Base-by-base conservation (phyloP, 1,140 invertebrate species). In the Drosophila bifasciata region DNA sequence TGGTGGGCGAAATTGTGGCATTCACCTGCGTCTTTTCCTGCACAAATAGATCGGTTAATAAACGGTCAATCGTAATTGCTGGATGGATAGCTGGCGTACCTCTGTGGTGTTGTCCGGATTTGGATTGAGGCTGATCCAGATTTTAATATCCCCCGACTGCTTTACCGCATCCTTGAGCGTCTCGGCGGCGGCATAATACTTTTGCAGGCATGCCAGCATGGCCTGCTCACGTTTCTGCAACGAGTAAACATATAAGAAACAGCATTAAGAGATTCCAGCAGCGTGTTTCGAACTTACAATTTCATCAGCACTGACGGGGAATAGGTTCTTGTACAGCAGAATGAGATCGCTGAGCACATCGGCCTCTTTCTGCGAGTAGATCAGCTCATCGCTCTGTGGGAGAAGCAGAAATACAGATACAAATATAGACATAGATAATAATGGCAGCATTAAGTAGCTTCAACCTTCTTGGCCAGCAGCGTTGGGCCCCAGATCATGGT, bases 401-500 rank as follows among this genome's bases (percentile, higher is more conserved):
- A 58, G 23, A 56, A 15, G n/a, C 15, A 17, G 13, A 19, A 2
- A 21, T n/a, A 9, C 39, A 41, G 15, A 19, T 8, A 11, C 16
- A 13, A 40, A 39, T 25, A 6, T 8, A 11, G 19, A 13, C 40
- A 39, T 25, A 6, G 19, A 43, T 6, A 46, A 28, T 25, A 25
- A 6, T 7, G 23, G 5, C 23, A 25, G 23, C 23, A 25, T 6
- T 7, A 1, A 21, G 9, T 36, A 48, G 19, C 19, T 11, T 36
- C 28, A 3, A 94, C 93, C 43, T 95, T 94, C 3, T 94, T 93
- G 62, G 95, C 95, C 93, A 97, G 94, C 44, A 97, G 91, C 4
- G 96, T 97, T 2, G 96, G 96, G 1, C 96, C 96, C 96, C 96
- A 97, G 41, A 97, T 94, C 1, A 96, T 94, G 5, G 96, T 95